Evolutionary conservation across 2,888 invertebrate genomes (phyloP).

Genomic region (Nowickia ferox): DNA sequence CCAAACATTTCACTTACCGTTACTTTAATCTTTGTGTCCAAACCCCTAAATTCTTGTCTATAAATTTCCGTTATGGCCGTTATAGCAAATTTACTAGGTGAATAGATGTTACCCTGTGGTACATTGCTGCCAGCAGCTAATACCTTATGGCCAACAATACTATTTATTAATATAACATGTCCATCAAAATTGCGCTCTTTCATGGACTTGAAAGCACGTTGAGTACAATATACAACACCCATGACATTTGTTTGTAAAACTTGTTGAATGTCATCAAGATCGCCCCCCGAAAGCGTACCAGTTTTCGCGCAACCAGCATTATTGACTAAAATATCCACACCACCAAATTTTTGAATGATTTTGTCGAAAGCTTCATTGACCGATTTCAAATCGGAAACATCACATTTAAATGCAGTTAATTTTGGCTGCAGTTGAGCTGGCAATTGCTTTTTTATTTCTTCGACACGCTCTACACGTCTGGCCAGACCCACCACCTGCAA

Average conservation of each 20-base stretch:
- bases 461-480: constrained; percentile 77
- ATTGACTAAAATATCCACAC: constrained; percentile 85
- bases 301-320: constrained; percentile 81
- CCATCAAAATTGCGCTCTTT: constrained; percentile 79
- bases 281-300: constrained; percentile 51
- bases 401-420: constrained; percentile 83
- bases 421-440: constrained; percentile 73
- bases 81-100: constrained; percentile 77
- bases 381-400: constrained; percentile 84
- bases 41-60: constrained; percentile 77
- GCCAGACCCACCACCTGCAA: constrained; percentile 85
- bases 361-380: constrained; percentile 83
- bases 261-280: constrained; percentile 78
- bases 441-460: constrained; percentile 71
- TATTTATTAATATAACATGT: constrained; percentile 83
- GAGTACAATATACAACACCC: constrained; percentile 82
- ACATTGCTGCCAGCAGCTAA: background rate
- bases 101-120: constrained; percentile 73
- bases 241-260: constrained; percentile 80
- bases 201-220: constrained; percentile 83
- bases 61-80: constrained; percentile 78
- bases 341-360: constrained; percentile 83
- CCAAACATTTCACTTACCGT: constrained; percentile 69
- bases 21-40: constrained; percentile 73
- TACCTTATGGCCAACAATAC: constrained; percentile 73